phyloP scores from a whole-genome alignment of 2,113 vertebrate species.

The Paracanthobrama guichenoti region DNA sequence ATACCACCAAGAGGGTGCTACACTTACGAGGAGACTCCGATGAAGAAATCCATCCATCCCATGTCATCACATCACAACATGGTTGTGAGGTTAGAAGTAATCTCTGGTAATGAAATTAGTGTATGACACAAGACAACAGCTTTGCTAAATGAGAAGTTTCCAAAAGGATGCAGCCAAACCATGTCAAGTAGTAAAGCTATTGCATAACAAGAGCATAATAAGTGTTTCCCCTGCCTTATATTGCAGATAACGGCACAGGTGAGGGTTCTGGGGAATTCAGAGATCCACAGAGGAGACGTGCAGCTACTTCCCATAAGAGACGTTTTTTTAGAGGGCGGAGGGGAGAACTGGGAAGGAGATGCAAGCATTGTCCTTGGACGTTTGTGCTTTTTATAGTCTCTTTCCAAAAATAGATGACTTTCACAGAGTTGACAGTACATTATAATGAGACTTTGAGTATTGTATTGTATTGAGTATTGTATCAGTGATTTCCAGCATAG shows the following conservation, averaged over 20 bases:
- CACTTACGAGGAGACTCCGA: slow-evolving; percentile 69
- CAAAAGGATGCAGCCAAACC: background rate
- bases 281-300: slow-evolving; percentile 64
- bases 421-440: background rate
- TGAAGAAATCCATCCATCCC: slow-evolving; percentile 61
- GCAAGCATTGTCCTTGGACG: slow-evolving; percentile 63
- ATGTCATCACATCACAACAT: slow-evolving; percentile 52
- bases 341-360: slow-evolving; percentile 25
- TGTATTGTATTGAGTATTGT: background rate
- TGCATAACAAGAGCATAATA: background rate
- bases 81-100: slow-evolving; percentile 64
- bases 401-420: background rate
- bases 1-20: slow-evolving; percentile 42
- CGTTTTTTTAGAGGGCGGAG: slow-evolving; percentile 54
- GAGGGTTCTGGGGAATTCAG: slow-evolving; percentile 60
- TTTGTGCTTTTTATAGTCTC: slow-evolving; percentile 75
- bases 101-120: background rate
- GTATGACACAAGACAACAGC: background rate
- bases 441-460: background rate
- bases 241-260: slow-evolving; percentile 62
- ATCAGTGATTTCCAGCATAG: background rate
- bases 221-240: slow-evolving; percentile 11
- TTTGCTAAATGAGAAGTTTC: slow-evolving; percentile 11
- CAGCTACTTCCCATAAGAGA: slow-evolving; percentile 75
- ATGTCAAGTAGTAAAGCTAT: background rate